A percentile compares a stretch with the other conserved stretches of the same genome.
Evolutionary conservation across 2,113 vertebrate species (phyloP).

Genomic region (Butorides virescens): DNA sequence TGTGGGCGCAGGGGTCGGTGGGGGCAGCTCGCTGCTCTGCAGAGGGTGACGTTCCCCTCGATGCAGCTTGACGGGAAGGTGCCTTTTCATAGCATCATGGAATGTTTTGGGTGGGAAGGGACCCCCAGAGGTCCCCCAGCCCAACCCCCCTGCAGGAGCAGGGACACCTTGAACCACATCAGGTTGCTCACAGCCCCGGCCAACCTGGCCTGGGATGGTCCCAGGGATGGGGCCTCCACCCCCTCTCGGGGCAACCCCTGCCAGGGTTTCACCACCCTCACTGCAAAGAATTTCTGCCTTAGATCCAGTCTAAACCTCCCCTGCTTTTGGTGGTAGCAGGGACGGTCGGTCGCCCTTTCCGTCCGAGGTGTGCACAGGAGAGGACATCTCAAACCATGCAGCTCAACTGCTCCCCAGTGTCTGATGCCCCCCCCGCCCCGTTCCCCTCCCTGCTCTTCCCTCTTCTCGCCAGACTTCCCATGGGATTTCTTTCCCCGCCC

Average conservation of each 20-base stretch:
- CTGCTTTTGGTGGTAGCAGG: neutral
- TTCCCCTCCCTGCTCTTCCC: neutral
- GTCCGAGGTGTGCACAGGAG: fast-evolving
- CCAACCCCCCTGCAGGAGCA: no score
- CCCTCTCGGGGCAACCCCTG: no score
- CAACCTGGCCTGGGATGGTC: no score
- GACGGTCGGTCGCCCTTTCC: neutral
- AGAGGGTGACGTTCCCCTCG: neutral
- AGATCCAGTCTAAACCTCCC: no score
- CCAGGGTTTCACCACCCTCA: no score
- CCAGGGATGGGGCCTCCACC: no score
- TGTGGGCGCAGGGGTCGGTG: neutral
- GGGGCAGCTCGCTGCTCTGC: neutral
- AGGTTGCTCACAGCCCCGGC: no score
- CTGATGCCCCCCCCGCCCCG: neutral
- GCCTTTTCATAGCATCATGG: neutral
- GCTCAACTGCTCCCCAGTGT: conserved; percentile 15
- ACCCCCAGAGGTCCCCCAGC: no score
- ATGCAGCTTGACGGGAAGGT: neutral
- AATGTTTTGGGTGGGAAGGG: no score
- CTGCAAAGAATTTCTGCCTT: no score
- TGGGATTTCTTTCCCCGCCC: neutral
- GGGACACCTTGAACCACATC: no score
- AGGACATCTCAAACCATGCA: conserved; percentile 35
- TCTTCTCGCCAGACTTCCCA: neutral